A percentile compares a stretch with the other conserved stretches of the same genome.
Evolutionary conservation across 35 echinoderm and acorn worm species (phyloP).

Genomic region (Apostichopus californicus): DNA sequence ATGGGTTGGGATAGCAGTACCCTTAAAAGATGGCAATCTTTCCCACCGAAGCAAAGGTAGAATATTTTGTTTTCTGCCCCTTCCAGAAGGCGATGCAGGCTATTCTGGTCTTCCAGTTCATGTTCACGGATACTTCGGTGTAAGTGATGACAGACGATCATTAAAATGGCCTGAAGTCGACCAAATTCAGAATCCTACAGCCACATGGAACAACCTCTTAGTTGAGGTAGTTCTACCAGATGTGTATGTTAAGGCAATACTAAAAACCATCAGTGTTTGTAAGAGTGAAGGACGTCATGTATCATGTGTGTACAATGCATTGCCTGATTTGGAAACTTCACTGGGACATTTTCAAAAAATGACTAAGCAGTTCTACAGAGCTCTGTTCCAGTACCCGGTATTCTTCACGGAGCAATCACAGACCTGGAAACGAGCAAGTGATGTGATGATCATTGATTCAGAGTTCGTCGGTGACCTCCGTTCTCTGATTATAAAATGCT

Average conservation of each 20-base stretch:
- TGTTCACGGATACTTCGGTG: slow-evolving; percentile 92
- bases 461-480: background rate
- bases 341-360: slow-evolving; percentile 61
- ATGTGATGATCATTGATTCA: slow-evolving; percentile 52
- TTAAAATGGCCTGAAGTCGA: slow-evolving; percentile 89
- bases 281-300: slow-evolving; percentile 10
- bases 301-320: slow-evolving; percentile 65
- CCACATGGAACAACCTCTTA: slow-evolving; percentile 84
- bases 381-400: slow-evolving; percentile 55
- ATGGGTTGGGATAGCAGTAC: slow-evolving; percentile 82
- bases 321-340: slow-evolving; percentile 50
- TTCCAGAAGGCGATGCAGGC: slow-evolving; percentile 70
- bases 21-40: background rate
- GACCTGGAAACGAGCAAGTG: slow-evolving; percentile 55
- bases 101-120: slow-evolving; percentile 87
- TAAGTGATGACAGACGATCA: slow-evolving; percentile 73
- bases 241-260: slow-evolving; percentile 57
- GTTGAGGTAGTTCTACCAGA: slow-evolving; percentile 72
- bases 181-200: slow-evolving; percentile 64
- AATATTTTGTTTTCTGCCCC: slow-evolving; percentile 94
- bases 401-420: slow-evolving; percentile 45
- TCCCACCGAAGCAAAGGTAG: slow-evolving; percentile 21
- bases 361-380: slow-evolving; percentile 50
- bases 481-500: background rate
- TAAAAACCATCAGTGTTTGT: slow-evolving; percentile 31